Evolutionary conservation across 2,113 vertebrate species (phyloP), one percentile per base, ranked within the genome.

Genomic region (Campylomormyrus numenius): DNA sequence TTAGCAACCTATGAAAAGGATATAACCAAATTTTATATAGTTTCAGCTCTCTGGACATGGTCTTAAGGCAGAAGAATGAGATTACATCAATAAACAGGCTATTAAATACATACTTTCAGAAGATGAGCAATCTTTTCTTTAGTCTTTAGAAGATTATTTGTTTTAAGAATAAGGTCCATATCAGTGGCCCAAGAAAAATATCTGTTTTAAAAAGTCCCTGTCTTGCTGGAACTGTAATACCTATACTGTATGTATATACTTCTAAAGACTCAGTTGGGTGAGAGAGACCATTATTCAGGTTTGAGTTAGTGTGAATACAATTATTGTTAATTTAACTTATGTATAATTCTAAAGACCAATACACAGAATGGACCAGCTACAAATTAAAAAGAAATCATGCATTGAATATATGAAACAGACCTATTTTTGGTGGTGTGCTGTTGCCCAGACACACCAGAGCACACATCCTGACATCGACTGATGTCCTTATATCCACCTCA

Each of bases 1-100:
- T 97, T 96, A 95, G 97, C 95, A 98, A 98, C 97, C 95, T 90
- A 91, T 94, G 94, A 94, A 94, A 93, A 93, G 93, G 93, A 94
- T 94, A 92, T 95, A 96, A 95, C 95, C 95, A 93, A 95, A 96
- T 95, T 96, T 95, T 94, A 95, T 92, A 95, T 94, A 93, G 94
- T 95, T 95, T 95, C 95, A 95, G 95, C 94, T 94, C 92, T 94
- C 91, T 95, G 92, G 95, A 56, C 42, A n/a, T 80, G 88, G 74
- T 52, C 48, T 56, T 4, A 74, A 86, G 49, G 45, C 3, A 45
- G 5, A 13, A 31, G 62, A 70, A 70, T 70, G 27, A 70, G 62
- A 31, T 70, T 35, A 80, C 17, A n/a, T 42, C 74, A 42, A 39
- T 39, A 80, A 39, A 42, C 74, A 80, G 35, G 2, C 35, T 80